Percentiles rank a stretch among this genome's conserved stretches.
phyloP scores from a whole-genome alignment of 2,113 vertebrate species.

The Crotalus tigris region DNA sequence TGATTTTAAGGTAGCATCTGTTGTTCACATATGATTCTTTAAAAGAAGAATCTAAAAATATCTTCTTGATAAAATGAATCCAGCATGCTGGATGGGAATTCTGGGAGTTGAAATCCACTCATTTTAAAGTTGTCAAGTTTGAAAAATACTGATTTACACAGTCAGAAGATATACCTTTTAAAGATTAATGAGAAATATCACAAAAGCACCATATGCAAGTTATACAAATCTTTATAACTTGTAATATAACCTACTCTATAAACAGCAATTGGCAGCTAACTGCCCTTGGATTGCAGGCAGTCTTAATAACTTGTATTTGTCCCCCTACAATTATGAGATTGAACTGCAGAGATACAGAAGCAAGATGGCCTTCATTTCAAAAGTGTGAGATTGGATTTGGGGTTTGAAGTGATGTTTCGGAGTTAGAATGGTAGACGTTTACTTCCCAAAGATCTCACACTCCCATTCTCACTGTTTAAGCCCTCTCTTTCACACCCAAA shows the following conservation, averaged over 20 bases:
- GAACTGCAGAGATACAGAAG: neutral
- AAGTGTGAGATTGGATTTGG: neutral
- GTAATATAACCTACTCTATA: conserved; percentile 1
- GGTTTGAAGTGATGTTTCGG: neutral
- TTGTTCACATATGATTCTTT: neutral
- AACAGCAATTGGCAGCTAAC: neutral
- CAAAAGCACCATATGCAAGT: neutral
- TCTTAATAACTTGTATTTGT: neutral
- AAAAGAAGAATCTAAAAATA: neutral
- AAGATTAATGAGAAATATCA: neutral
- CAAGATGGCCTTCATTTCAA: neutral
- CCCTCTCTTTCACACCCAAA: neutral
- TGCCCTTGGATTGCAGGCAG: neutral
- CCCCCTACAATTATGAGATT: neutral
- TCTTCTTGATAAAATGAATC: neutral
- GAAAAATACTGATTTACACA: neutral
- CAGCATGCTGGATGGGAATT: neutral
- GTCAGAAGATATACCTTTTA: neutral
- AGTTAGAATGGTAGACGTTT: neutral
- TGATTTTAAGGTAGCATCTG: neutral
- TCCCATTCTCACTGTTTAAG: neutral
- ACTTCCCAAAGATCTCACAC: too few species aligned
- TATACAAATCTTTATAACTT: neutral
- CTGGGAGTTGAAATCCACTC: neutral
- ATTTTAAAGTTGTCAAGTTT: neutral